Percentiles rank a stretch among this genome's conserved stretches.
These are phyloP conservation scores for Bedellia somnulentella DNA, from an alignment of 2,888 invertebrate genomes.

Conservation along the genomic window DNA sequence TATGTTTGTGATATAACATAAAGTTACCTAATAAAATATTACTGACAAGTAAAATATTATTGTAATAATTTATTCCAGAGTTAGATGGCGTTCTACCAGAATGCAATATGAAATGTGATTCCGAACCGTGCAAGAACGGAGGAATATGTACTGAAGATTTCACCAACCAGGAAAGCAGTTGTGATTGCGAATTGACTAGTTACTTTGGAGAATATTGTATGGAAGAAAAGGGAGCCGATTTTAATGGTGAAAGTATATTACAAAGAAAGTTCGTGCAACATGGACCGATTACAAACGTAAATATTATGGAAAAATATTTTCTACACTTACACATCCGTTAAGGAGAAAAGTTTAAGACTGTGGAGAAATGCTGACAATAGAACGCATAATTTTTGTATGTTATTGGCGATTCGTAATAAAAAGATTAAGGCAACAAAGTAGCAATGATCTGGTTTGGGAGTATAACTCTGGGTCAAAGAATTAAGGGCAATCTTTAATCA, in stretches of 20 bases:
- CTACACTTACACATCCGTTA: no score
- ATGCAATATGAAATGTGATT: slow-evolving; percentile 89
- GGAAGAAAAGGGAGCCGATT: slow-evolving; percentile 88
- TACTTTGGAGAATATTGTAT: slow-evolving; percentile 87
- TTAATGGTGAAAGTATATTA: slow-evolving; percentile 82
- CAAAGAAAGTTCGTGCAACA: slow-evolving; percentile 75
- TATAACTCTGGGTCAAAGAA: no score
- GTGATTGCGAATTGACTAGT: slow-evolving; percentile 87
- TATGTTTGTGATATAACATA: no score
- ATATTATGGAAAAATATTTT: slow-evolving; percentile 5
- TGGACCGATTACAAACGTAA: slow-evolving; percentile 64
- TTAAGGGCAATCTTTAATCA: no score
- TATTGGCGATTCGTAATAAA: no score
- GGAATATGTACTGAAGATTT: slow-evolving; percentile 90
- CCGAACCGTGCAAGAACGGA: slow-evolving; percentile 83
- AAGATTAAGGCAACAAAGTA: no score
- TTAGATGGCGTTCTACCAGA: slow-evolving; percentile 73
- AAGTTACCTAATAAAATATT: no score
- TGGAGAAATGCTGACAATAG: no score
- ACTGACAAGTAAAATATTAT: no score
- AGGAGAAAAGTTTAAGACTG: no score
- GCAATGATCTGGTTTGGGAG: no score
- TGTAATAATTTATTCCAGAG: slow-evolving; percentile 33
- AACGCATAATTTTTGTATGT: no score
- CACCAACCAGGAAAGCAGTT: slow-evolving; percentile 79